Evolutionary conservation across 2,888 invertebrate species (phyloP).

Genomic region (Pachliopta kotzebuea): DNA sequence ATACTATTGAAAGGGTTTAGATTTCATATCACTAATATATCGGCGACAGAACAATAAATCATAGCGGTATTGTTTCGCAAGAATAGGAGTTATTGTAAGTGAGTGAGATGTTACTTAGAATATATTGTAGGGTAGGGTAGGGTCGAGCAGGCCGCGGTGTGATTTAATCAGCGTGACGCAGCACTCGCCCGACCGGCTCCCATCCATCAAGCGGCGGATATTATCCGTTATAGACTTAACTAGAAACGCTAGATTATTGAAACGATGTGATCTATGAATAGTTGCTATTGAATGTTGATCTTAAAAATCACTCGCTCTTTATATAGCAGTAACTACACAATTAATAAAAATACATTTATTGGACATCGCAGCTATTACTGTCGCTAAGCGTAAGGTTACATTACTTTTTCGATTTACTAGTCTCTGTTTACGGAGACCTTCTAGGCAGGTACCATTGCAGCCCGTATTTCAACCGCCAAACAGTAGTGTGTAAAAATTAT

Average conservation of each 20-base stretch:
- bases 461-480: no score
- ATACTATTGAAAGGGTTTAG: constrained; percentile 15
- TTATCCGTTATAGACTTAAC: constrained; percentile 39
- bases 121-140: constrained; percentile 20
- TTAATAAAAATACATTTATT: no score
- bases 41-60: constrained; percentile 22
- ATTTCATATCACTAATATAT: constrained; percentile 12
- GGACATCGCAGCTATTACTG: no score
- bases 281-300: constrained; percentile 17
- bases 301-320: background rate
- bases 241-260: constrained; percentile 34
- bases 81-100: constrained; percentile 27
- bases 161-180: constrained; percentile 56
- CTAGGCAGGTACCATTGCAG: no score
- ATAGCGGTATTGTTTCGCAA: constrained; percentile 25
- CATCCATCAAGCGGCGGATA: constrained; percentile 49
- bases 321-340: background rate
- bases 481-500: no score
- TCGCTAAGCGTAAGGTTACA: no score
- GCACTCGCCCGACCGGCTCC: constrained; percentile 44
- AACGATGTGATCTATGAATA: constrained; percentile 13
- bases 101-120: constrained; percentile 27
- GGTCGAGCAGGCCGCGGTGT: constrained; percentile 36
- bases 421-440: no score
- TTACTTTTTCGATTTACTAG: no score